Conservation (phyloP, 1,140 invertebrate genomes). For the Drosophila bifasciata region DNA sequence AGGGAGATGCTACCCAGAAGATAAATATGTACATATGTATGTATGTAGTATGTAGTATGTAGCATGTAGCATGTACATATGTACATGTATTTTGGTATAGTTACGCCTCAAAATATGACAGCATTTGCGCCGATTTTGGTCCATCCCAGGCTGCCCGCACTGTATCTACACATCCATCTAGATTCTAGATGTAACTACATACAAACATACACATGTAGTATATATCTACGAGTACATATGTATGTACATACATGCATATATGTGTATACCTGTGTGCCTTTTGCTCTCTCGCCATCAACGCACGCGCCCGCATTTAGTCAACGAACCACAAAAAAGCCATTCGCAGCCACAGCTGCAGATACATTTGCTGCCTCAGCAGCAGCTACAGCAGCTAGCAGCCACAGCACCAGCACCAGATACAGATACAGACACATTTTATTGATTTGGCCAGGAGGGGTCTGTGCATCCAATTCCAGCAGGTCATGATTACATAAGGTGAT, state of each 20-base stretch:
- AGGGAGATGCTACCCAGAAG: too few relatives aligned
- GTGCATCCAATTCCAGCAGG: constrained; percentile 51
- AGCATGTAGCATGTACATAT: too few relatives aligned
- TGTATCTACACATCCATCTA: constrained; percentile 29
- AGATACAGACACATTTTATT: constrained; percentile 55
- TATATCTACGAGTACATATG: constrained; percentile 14
- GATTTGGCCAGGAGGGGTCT: constrained; percentile 47
- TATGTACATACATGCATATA: constrained; percentile 18
- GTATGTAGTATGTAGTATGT: too few relatives aligned
- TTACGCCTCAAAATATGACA: too few relatives aligned
- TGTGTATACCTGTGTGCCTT: constrained; percentile 37
- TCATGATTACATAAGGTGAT: constrained; percentile 57
- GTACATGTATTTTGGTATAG: too few relatives aligned
- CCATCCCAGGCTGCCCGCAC: constrained; percentile 6
- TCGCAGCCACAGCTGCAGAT: constrained; percentile 67
- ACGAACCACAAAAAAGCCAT: constrained; percentile 68
- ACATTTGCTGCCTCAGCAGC: constrained; percentile 46
- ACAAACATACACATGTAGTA: constrained; percentile 5
- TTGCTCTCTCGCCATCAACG: constrained; percentile 59
- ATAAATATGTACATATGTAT: too few relatives aligned
- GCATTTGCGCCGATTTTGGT: too few relatives aligned
- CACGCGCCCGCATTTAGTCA: constrained; percentile 80
- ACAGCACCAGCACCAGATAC: constrained; percentile 21
- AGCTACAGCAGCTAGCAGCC: constrained; percentile 13
- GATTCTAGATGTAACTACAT: constrained; percentile 30